phyloP scores from a whole-genome alignment of 2,888 invertebrate genomes.

The Oithona nana region DNA sequence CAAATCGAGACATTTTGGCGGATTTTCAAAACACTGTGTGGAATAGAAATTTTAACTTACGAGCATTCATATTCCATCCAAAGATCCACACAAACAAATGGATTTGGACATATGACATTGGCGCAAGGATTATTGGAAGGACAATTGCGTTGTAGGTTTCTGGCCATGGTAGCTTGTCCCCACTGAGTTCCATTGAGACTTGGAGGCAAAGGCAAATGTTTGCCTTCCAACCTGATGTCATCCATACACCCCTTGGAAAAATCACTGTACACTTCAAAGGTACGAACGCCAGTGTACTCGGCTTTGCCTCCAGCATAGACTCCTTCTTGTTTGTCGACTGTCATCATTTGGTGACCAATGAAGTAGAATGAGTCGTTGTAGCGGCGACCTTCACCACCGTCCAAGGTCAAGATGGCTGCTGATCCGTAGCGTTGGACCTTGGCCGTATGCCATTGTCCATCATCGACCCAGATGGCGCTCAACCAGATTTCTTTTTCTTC shows the following conservation, averaged over 20 bases:
- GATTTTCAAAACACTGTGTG: too few species aligned
- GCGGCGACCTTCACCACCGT: constrained; percentile 80
- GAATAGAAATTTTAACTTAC: constrained; percentile 43
- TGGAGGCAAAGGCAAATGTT: constrained; percentile 78
- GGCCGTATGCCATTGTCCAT: constrained; percentile 93
- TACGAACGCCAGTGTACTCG: constrained; percentile 77
- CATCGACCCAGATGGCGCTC: constrained; percentile 70
- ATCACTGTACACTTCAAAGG: constrained; percentile 83
- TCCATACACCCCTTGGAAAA: constrained; percentile 80
- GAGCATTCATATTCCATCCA: constrained; percentile 99
- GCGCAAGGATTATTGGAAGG: constrained; percentile 86
- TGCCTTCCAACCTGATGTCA: constrained; percentile 73
- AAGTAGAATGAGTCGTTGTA: constrained; percentile 83
- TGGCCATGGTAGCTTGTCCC: constrained; percentile 85
- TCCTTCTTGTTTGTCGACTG: constrained; percentile 82
- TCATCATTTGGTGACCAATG: constrained; percentile 71
- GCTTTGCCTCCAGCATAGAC: constrained; percentile 90
- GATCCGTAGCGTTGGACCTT: constrained; percentile 76
- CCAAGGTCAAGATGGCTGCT: constrained; percentile 73
- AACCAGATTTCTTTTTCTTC: constrained; percentile 79
- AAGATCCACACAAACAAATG: constrained; percentile 82
- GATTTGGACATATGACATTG: constrained; percentile 78
- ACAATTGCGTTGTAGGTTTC: constrained; percentile 76
- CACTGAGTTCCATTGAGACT: constrained; percentile 88
- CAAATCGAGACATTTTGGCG: too few species aligned